Percentiles rank a stretch among this genome's conserved stretches.
Evolutionary conservation across 2,888 invertebrate species (phyloP).

Genomic region (Nomada fabriciana): DNA sequence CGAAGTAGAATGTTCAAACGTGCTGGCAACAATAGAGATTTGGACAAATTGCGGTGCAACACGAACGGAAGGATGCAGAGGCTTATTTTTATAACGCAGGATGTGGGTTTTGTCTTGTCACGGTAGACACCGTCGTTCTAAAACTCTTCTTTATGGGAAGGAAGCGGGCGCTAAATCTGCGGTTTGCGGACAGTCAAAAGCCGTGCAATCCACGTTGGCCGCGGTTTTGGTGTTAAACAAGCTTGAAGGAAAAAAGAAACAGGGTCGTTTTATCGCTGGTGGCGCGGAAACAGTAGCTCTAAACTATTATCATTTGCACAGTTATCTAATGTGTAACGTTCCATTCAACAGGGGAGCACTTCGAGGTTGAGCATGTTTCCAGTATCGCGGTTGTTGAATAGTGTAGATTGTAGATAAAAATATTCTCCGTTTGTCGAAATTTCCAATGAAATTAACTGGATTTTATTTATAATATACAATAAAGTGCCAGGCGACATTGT

Average conservation of each 20-base stretch:
- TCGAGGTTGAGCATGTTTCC: no score
- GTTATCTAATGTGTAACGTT: not conserved
- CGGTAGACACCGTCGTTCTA: conserved; percentile 27
- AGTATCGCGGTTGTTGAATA: no score
- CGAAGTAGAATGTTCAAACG: not conserved
- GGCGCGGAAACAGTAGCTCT: not conserved
- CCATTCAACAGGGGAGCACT: no score
- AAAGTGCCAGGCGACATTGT: no score
- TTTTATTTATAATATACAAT: no score
- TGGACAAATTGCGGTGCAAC: not conserved
- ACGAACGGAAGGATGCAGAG: conserved; percentile 34
- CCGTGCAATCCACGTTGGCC: not conserved
- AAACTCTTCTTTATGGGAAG: conserved; percentile 43
- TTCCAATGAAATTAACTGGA: no score
- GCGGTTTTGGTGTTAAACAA: not conserved
- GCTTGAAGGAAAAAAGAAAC: not conserved
- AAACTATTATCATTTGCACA: not conserved
- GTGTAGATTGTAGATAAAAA: no score
- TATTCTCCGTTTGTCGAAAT: no score
- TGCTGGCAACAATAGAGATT: not conserved
- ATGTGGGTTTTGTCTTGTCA: conserved; percentile 73
- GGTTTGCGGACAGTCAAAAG: conserved; percentile 30
- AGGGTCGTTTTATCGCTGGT: no score
- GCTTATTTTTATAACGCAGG: conserved; percentile 59
- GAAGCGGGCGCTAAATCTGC: conserved; percentile 52